Conservation (phyloP, 1,140 invertebrate species). For the Drosophila prosaltans region DNA sequence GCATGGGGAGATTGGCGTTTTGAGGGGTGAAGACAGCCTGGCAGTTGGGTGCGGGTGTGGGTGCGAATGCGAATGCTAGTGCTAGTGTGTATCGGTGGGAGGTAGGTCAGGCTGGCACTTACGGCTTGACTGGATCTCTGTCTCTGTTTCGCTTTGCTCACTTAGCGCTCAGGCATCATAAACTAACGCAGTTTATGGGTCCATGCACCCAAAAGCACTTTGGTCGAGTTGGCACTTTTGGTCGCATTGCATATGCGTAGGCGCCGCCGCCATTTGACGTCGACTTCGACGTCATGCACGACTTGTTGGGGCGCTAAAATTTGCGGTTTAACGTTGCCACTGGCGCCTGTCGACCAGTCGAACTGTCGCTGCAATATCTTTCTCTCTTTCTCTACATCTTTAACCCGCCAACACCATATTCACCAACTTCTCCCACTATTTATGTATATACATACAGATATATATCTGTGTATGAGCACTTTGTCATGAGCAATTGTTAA, state of each 20-base stretch:
- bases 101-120: slow-evolving; percentile 50
- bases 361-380: slow-evolving; percentile 39
- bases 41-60: slow-evolving; percentile 19
- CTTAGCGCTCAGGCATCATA: slow-evolving; percentile 69
- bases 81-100: slow-evolving; percentile 9
- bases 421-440: too few species aligned
- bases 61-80: too few species aligned
- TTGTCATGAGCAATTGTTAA: slow-evolving; percentile 67
- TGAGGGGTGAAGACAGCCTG: slow-evolving; percentile 9
- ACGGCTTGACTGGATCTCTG: slow-evolving; percentile 66
- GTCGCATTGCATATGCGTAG: slow-evolving; percentile 75
- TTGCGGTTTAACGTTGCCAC: slow-evolving; percentile 75
- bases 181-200: slow-evolving; percentile 77
- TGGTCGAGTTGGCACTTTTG: slow-evolving; percentile 72
- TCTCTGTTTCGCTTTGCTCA: slow-evolving; percentile 58
- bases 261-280: slow-evolving; percentile 35
- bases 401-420: neutral
- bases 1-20: slow-evolving; percentile 35
- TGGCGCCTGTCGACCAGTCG: slow-evolving; percentile 58
- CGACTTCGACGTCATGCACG: slow-evolving; percentile 54
- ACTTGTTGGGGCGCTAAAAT: slow-evolving; percentile 75
- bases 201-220: slow-evolving; percentile 69
- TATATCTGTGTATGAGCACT: slow-evolving; percentile 38
- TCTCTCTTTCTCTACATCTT: neutral
- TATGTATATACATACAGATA: too few species aligned